Base-by-base conservation (phyloP, 2,888 invertebrate genomes). In the Phalera bucephala region DNA sequence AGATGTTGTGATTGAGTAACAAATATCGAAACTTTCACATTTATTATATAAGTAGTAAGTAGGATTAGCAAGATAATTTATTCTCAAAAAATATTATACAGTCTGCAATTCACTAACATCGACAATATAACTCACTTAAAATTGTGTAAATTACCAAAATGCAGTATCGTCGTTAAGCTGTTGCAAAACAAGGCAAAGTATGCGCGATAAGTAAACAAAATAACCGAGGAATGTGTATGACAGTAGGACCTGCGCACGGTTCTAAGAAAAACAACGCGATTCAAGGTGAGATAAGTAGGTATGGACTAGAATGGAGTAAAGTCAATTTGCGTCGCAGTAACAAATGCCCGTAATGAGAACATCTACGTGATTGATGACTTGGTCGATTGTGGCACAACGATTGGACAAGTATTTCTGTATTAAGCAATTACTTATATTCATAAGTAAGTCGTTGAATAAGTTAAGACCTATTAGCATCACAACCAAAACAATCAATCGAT, bases 271-370 rank as follows among this genome's bases (percentile, higher is more conserved):
- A 63, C 60, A 28, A 47, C 35, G 34, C 34, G 19, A 19, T 8
- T 52, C 77, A 80, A 80, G 80, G 81, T 62, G 68, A 69, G 66
- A 71, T 74, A 70, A 61, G 53, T 58, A 54, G 52, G 36, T 63
- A 52, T 40, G 40, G n/a, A 60, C 54, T 44, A 42, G 33, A 43
- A 52, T 48, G 36, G n/a, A n/a, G n/a, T n/a, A n/a, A 55, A 58
- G 59, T 64, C 57, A 52, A 52, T 39, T 30, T 35, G 27, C 54
- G 52, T 46, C 42, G 39, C 40, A 27, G 15, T 43, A 41, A 52
- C 50, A 35, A 52, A 42, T 40, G 27, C 25, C 37, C 19, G 33
- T 49, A 55, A 59, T 52, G 44, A 55, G 42, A 44, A 33, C 33
- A 33, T 42, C 9, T 14, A 32, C 34, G 8, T 44, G 40, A 54